Evolutionary conservation across 2,888 invertebrate species (phyloP).

Genomic region (Tiliacea aurago): DNA sequence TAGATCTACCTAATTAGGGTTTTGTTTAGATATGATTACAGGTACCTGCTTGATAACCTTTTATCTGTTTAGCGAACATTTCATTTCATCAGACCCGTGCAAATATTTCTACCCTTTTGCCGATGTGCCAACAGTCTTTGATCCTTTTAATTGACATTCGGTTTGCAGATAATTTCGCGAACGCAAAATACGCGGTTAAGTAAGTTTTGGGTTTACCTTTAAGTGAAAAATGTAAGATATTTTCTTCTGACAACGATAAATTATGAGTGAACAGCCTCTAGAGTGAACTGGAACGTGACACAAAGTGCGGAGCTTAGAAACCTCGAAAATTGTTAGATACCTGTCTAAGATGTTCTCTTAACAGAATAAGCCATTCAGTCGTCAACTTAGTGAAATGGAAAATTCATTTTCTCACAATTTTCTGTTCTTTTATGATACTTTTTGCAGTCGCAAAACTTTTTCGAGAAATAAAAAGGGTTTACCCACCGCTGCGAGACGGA

Average conservation of each 20-base stretch:
- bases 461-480: slow-evolving; percentile 79
- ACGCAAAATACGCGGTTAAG: slow-evolving; percentile 39
- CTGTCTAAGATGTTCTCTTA: slow-evolving; percentile 2
- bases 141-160: slow-evolving; percentile 79
- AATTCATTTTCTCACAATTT: slow-evolving; percentile 76
- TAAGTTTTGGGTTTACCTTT: slow-evolving; percentile 23
- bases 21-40: slow-evolving; percentile 55
- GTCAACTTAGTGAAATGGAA: slow-evolving; percentile 43
- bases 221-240: slow-evolving; percentile 38
- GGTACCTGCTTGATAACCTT: slow-evolving; percentile 59
- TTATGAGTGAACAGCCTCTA: slow-evolving; percentile 29
- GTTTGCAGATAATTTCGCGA: slow-evolving; percentile 69
- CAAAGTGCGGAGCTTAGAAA: slow-evolving; percentile 33
- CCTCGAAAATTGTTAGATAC: slow-evolving; percentile 54
- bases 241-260: slow-evolving; percentile 34
- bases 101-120: slow-evolving; percentile 75
- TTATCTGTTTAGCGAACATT: slow-evolving; percentile 68
- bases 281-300: slow-evolving; percentile 34
- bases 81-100: slow-evolving; percentile 70
- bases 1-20: slow-evolving; percentile 55
- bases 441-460: slow-evolving; percentile 75
- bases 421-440: slow-evolving; percentile 72
- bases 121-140: slow-evolving; percentile 74
- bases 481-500: slow-evolving; percentile 72
- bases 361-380: no score